Evolutionary conservation across 37 sponge, comb jelly and placozoan genomes (phyloP), one percentile per base, ranked within the genome.

Genomic region (Crambe crambe): DNA sequence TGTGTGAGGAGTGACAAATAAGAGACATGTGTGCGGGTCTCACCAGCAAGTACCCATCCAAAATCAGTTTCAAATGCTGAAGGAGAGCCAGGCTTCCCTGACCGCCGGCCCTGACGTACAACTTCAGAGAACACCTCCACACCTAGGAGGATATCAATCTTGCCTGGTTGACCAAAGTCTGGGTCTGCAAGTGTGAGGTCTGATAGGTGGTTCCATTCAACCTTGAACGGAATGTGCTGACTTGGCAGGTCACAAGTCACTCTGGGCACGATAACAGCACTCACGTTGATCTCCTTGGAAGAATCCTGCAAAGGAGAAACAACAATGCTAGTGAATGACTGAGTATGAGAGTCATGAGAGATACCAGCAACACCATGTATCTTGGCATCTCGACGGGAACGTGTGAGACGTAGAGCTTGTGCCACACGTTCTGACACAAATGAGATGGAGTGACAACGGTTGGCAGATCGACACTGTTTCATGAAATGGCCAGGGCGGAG

Each of bases 11-110:
- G 34, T 21, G 18, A n/a, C 21, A 35, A 21, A 20, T 17, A 15
- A 47, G 80, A 41, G 17, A 58, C 8, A 22, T 26, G 15, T 17
- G 68, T 36, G 12, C 21, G 30, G n/a, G 80, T 68, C 37, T 42
- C 21, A 22, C 80, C 80, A 68, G 38, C n/a, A n/a, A 77, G 78
- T 17, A 77, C 79, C 80, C 72, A 80, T 54, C 72, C 80, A 70
- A 80, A 70, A 9, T 42, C 67, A 42, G 83, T 82, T 63, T 82
- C 74, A 73, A 73, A 47, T 27, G 74, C 74, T 30, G 37, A 42
- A 17, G 83, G 83, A 73, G 83, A 42, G 27, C 63, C 64, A 34
- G 44, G 44, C 32, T 47, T 65, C 23, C 83, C 83, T 26, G 17
- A 36, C 83, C 62, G 73, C 83, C 83, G 74, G 63, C 74, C 83